phyloP scores from a whole-genome alignment of 2,113 vertebrate species.

The Myotis brandtii region DNA sequence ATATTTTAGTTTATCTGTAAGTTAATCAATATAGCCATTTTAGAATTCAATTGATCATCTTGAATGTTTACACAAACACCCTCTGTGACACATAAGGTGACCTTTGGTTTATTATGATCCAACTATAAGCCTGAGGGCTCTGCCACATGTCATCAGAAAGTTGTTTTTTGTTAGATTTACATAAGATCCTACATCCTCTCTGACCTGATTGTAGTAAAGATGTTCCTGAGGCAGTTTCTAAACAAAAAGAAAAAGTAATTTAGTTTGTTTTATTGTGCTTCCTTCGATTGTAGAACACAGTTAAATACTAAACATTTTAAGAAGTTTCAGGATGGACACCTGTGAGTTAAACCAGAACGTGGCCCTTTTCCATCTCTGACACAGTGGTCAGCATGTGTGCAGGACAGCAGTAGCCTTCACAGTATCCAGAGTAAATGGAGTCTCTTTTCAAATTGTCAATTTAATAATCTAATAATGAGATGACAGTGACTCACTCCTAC shows the following conservation, averaged over 20 bases:
- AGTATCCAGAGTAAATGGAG: no score
- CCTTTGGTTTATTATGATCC: not conserved
- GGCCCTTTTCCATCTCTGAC: no score
- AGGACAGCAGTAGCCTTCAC: no score
- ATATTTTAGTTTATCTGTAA: not conserved
- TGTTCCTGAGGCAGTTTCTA: not conserved
- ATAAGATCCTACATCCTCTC: not conserved
- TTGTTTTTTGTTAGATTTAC: slow-evolving; percentile 10
- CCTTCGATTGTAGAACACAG: not conserved
- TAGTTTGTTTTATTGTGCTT: slow-evolving; percentile 23
- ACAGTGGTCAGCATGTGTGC: no score
- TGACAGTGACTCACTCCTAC: no score
- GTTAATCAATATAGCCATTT: not conserved
- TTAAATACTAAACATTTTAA: not conserved
- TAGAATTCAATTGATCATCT: not conserved
- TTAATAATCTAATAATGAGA: no score
- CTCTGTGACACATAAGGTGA: not conserved
- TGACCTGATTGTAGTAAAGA: not conserved
- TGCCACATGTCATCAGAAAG: not conserved
- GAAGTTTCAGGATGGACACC: no score
- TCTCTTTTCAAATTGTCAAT: no score
- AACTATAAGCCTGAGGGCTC: not conserved
- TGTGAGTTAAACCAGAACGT: no score
- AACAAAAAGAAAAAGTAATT: not conserved
- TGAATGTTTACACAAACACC: not conserved